These are phyloP conservation scores for rabbit (Oryctolagus cuniculus) DNA, from an alignment of 2,113 vertebrate species.

Conservation along the genomic window DNA sequence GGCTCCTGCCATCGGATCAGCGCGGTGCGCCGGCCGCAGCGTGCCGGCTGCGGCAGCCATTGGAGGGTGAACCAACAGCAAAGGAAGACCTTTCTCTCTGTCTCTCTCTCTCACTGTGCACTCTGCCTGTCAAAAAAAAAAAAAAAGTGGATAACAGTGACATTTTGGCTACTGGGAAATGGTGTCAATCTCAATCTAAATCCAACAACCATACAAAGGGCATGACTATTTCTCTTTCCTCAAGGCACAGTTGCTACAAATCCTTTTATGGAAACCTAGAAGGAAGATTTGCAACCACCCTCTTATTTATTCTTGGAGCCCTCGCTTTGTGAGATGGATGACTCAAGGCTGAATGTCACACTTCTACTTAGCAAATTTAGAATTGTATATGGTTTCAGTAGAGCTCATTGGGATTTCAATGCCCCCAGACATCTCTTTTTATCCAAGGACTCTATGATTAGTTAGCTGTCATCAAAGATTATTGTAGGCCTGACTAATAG, in stretches of 20 bases:
- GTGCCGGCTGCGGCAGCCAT: too few relatives aligned
- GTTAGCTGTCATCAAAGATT: constrained; percentile 11
- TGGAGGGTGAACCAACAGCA: too few relatives aligned
- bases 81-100: too few relatives aligned
- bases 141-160: neutral
- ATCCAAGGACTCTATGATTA: neutral
- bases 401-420: neutral
- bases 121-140: too few relatives aligned
- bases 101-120: too few relatives aligned
- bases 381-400: neutral
- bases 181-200: neutral
- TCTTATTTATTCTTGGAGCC: neutral
- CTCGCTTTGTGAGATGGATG: neutral
- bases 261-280: neutral
- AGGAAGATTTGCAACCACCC: neutral
- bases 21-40: too few relatives aligned
- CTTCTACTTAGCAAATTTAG: neutral
- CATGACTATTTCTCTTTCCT: constrained; percentile 41
- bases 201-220: neutral
- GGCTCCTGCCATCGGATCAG: too few relatives aligned
- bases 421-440: neutral
- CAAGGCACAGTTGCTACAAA: neutral
- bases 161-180: neutral
- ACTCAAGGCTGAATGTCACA: neutral
- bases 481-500: neutral